phyloP scores from a whole-genome alignment of 2,113 vertebrate species.

The Danionella cerebrum region DNA sequence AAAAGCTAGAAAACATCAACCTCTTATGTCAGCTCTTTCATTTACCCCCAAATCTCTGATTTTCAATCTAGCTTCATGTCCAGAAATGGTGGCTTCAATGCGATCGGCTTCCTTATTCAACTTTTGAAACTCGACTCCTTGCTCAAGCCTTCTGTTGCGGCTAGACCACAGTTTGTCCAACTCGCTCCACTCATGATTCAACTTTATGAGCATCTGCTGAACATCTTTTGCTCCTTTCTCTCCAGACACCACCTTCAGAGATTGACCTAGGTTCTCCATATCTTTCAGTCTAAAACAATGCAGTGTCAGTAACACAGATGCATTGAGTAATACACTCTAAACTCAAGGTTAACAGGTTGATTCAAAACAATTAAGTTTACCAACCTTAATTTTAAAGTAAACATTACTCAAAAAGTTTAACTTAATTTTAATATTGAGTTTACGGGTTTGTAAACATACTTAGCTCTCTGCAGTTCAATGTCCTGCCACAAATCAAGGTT shows the following conservation, averaged over 20 bases:
- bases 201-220: constrained; percentile 46
- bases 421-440: too few species aligned
- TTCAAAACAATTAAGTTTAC: too few species aligned
- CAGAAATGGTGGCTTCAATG: constrained; percentile 70
- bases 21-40: not conserved
- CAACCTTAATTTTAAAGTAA: too few species aligned
- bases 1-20: not conserved
- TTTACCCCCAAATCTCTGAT: constrained; percentile 72
- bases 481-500: constrained; percentile 70
- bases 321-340: not conserved
- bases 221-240: constrained; percentile 46
- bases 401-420: too few species aligned
- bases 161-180: constrained; percentile 66
- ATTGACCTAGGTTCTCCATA: constrained; percentile 52
- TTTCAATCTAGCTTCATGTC: constrained; percentile 69
- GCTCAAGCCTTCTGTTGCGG: constrained; percentile 55
- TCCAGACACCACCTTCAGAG: constrained; percentile 33
- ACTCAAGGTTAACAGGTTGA: too few species aligned
- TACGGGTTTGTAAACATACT: too few species aligned
- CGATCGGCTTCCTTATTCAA: constrained; percentile 68
- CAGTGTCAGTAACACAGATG: not conserved
- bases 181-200: constrained; percentile 52
- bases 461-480: constrained; percentile 65
- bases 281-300: constrained; percentile 44
- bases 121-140: constrained; percentile 70